These are phyloP conservation scores for Geococcyx californianus DNA, from an alignment of 2,113 vertebrate genomes.

Conservation along the genomic window DNA sequence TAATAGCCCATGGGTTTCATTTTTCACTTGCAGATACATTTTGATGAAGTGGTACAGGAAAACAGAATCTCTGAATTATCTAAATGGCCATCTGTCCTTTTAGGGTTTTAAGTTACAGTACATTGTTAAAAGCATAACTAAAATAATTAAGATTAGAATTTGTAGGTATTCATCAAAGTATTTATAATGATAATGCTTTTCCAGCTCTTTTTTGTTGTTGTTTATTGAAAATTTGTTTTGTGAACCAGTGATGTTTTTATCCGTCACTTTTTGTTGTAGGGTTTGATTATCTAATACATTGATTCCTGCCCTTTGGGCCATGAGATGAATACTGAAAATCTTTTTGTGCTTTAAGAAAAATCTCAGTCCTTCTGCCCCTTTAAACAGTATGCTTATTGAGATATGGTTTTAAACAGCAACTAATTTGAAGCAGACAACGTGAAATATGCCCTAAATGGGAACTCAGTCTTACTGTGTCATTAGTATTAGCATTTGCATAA, in stretches of 20 bases:
- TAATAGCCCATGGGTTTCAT: not conserved
- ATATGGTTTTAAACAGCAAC: not conserved
- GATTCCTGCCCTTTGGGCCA: not conserved
- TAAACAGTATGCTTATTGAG: not conserved
- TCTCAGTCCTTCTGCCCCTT: not conserved
- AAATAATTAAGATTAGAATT: not conserved
- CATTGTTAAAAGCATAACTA: not conserved
- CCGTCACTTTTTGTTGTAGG: not conserved
- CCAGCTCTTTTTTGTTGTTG: not conserved
- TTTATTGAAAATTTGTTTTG: not conserved
- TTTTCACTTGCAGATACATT: not conserved
- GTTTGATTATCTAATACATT: not conserved
- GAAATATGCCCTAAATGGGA: not conserved
- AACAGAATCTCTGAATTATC: not conserved
- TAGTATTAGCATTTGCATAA: not conserved
- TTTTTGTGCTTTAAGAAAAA: not conserved
- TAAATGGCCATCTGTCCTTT: not conserved
- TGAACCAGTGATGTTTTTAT: not conserved
- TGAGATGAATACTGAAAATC: not conserved
- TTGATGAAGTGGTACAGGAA: not conserved
- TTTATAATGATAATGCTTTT: not conserved
- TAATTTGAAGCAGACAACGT: not conserved
- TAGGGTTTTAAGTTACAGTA: not conserved
- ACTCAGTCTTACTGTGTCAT: not conserved
- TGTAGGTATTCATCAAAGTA: not conserved